Evolutionary conservation across 2,888 invertebrate genomes (phyloP), one percentile per base, ranked within the genome.

Genomic region (Erpobdella octoculata): DNA sequence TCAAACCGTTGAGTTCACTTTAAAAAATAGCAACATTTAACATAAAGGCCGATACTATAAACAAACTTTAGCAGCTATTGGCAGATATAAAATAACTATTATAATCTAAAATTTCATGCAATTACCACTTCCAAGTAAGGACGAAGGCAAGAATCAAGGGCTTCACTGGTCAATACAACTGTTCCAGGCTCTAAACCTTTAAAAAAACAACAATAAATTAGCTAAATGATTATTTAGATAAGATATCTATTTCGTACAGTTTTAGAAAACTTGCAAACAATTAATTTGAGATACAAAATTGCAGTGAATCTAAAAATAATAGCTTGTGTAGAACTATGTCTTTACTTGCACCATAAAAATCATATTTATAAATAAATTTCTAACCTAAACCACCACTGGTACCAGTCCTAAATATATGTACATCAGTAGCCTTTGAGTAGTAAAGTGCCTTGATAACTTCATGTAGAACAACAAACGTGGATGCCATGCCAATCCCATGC

Each of bases 401-500:
- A 0, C 89, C 89, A 80, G 96, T 89, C 76, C 96, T 88, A 85
- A 96, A 90, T 87, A 95, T 93, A 73, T 92, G 86, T 0, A 94
- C 93, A 75, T 80, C 80, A n/a, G 88, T 89, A 75, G 89, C 90
- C 81, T 88, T 89, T 53, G 97, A 93, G 83, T 93, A 92, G 83
- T 91, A 90, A 90, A 98, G 91, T 78, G 98, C 86, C 85, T 98
- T 98, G 81, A 96, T 92, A 75, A 94, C 87, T 86, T 98, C 97
- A 83, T 96, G 93, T 73, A 98, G 88, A 71, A 97, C 86, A 77
- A 98, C 95, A 69, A 93, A 92, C 71, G 96, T 89, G 0, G 97
- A 97, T 5, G 97, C 94, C 71, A 92, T 90, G 5, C 97, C 98
- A 92, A 98, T 98, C 72, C 97, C 98, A 81, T 98, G 98, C 92